A percentile compares a stretch with the other conserved stretches of the same genome.
These are phyloP conservation scores for Sebastes diploproa DNA, from an alignment of 2,797 vertebrate genomes.

Conservation along the genomic window DNA sequence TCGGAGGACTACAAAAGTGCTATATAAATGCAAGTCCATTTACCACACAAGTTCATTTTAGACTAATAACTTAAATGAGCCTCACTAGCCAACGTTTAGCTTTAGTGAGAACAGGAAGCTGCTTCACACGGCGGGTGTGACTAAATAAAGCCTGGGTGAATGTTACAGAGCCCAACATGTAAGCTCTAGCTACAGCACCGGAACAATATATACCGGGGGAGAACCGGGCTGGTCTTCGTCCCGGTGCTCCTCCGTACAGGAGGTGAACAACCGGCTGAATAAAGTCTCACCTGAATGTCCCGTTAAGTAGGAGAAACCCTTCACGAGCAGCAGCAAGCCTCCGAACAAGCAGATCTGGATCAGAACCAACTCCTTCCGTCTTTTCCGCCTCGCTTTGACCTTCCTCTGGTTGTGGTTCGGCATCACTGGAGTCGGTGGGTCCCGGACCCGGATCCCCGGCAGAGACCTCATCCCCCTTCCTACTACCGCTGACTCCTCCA, in stretches of 20 bases:
- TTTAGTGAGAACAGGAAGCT: neutral
- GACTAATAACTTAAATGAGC: neutral
- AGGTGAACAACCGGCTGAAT: neutral
- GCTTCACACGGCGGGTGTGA: neutral
- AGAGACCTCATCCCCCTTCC: slow-evolving; percentile 54
- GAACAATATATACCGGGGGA: neutral
- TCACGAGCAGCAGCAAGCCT: slow-evolving; percentile 80
- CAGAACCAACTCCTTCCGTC: slow-evolving; percentile 85
- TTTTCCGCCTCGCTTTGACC: slow-evolving; percentile 77
- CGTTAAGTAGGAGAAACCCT: slow-evolving; percentile 74
- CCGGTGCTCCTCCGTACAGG: neutral
- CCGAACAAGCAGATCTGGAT: slow-evolving; percentile 87
- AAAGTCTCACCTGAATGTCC: slow-evolving; percentile 77
- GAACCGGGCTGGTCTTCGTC: neutral
- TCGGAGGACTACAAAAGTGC: no score
- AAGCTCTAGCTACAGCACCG: neutral
- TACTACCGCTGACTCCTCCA: slow-evolving; percentile 28
- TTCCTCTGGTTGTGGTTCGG: slow-evolving; percentile 69
- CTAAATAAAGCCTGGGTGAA: neutral
- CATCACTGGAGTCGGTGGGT: slow-evolving; percentile 68
- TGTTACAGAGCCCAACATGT: neutral
- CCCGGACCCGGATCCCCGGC: slow-evolving; percentile 63
- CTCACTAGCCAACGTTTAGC: neutral
- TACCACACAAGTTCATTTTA: neutral
- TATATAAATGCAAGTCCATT: neutral